Conservation (phyloP, 2,888 invertebrate species). For the Cryptus viduatorius region DNA sequence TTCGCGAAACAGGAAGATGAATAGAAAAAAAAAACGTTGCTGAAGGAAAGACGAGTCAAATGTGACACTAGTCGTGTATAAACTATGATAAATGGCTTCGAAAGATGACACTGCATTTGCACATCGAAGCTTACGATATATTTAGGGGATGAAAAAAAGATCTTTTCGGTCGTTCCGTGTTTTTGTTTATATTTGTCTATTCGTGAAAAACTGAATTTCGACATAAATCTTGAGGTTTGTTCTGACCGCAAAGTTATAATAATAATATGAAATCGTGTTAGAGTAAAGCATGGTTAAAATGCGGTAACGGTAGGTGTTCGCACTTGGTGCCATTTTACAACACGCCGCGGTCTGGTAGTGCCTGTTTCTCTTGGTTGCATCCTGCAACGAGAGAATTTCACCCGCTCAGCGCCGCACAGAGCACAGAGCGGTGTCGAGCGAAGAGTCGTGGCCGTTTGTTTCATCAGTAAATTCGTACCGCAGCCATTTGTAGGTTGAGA, state of each 20-base stretch:
- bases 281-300: background rate
- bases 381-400: slow-evolving; percentile 4
- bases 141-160: too few species aligned
- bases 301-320: slow-evolving; percentile 2
- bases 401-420: slow-evolving; percentile 9
- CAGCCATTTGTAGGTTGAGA: slow-evolving; percentile 65
- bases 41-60: background rate
- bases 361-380: slow-evolving; percentile 39
- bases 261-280: background rate
- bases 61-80: background rate
- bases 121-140: background rate
- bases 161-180: too few species aligned
- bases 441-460: slow-evolving; percentile 62
- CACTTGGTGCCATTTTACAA: slow-evolving; percentile 11
- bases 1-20: background rate
- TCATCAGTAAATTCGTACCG: slow-evolving; percentile 64
- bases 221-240: background rate
- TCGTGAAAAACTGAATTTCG: background rate
- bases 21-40: background rate
- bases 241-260: background rate
- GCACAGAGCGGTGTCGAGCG: slow-evolving; percentile 37
- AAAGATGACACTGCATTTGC: background rate
- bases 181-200: background rate
- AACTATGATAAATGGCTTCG: background rate
- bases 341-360: slow-evolving; percentile 6